Evolutionary conservation across 2,888 invertebrate genomes (phyloP), one percentile per base, ranked within the genome.

Genomic region (Drosophila mimica): DNA sequence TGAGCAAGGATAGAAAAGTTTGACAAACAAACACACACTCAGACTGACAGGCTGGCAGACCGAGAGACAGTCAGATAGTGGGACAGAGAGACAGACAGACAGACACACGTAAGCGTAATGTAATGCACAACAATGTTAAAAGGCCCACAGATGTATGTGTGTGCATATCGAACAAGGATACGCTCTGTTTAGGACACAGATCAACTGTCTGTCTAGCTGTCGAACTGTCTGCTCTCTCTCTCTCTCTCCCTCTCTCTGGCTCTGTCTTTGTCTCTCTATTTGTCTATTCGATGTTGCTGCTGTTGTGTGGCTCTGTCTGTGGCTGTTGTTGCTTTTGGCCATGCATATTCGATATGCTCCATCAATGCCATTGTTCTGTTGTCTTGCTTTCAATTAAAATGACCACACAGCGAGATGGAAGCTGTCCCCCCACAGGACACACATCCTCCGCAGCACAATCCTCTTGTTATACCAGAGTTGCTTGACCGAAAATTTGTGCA

Each of bases 361-460:
- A 88, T 87, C 88, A 82, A 84, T 88, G 85, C 72, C 78, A 79
- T 72, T 78, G 74, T 79, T 66, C 73, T 52, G 68, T 76, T 79
- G 77, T 88, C 83, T 88, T 86, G 79, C 77, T 86, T 86, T 86
- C 88, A 86, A 86, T 88, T 86, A 83, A 84, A 86, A 76, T 73
- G 82, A 86, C 81, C 86, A 74, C 83, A 77, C 59, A 75, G 70
- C 54, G 60, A 70, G 74, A 56, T 54, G 59, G 53, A 30, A 52
- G 33, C 15, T 48, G 49, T 40, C 54, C n/a, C n/a, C 8, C 38
- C 53, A 36, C 46, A 20, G 20, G 8, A 34, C 31, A 2, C 25
- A 25, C 34, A 17, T 38, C 25, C 15, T 34, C 11, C 30, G 3
- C 40, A 30, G 33, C 28, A 17, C 36, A 25, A 3, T 15, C 5